Conservation (phyloP, 2,888 invertebrate species). For the Cerceris ruficornis region DNA sequence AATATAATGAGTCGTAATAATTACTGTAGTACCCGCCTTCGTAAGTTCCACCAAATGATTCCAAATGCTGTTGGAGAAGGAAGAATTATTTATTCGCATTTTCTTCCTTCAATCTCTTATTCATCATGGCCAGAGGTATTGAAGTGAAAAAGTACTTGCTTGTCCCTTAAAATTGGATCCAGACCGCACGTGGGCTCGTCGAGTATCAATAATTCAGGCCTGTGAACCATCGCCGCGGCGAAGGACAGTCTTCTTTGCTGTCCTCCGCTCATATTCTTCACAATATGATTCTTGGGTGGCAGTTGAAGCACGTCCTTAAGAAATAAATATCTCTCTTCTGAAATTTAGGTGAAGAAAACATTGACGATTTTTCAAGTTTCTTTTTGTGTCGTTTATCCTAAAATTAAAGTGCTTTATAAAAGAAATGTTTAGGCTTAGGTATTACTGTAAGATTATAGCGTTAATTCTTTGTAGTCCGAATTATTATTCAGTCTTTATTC, state of each 20-base stretch:
- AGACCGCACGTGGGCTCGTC: slow-evolving; percentile 98
- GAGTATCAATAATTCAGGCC: slow-evolving; percentile 93
- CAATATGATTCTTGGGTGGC: slow-evolving; percentile 86
- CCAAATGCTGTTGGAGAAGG: slow-evolving; percentile 89
- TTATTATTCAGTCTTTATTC: too few species aligned
- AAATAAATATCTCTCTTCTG: slow-evolving; percentile 86
- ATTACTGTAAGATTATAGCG: too few species aligned
- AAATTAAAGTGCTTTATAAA: background rate
- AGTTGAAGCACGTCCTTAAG: slow-evolving; percentile 89
- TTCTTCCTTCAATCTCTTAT: background rate
- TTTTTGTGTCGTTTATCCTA: too few species aligned
- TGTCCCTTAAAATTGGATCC: slow-evolving; percentile 93
- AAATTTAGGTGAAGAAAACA: slow-evolving; percentile 4
- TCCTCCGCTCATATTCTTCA: slow-evolving; percentile 92
- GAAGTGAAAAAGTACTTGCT: slow-evolving; percentile 82
- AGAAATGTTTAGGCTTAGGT: background rate
- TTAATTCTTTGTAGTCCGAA: too few species aligned
- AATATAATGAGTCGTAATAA: slow-evolving; percentile 97
- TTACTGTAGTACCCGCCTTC: slow-evolving; percentile 88
- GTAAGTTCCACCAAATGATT: slow-evolving; percentile 90
- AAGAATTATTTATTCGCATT: background rate
- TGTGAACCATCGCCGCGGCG: slow-evolving; percentile 93
- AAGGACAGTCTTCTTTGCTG: slow-evolving; percentile 95
- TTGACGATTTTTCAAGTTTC: background rate
- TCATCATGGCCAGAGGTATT: background rate